Evolutionary conservation across 1,140 invertebrate genomes (phyloP).

Genomic region (Heliconius eleuchia): DNA sequence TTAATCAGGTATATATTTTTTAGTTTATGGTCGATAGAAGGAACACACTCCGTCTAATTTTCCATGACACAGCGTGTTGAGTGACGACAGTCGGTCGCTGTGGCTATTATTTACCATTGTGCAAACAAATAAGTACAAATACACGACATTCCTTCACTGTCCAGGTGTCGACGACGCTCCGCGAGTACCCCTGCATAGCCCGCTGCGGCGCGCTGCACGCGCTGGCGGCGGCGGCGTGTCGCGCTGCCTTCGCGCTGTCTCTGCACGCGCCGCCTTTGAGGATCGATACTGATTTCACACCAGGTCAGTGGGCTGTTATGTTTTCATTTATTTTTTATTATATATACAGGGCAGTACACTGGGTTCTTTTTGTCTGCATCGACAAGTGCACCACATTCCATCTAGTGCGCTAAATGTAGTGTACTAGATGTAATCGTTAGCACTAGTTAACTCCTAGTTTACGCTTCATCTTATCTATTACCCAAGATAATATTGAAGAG

Average conservation of each 20-base stretch:
- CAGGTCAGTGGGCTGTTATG: conserved; percentile 61
- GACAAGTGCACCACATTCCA: too few relatives aligned
- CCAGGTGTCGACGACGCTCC: conserved; percentile 82
- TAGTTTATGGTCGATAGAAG: too few relatives aligned
- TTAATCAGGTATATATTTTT: conserved; percentile 75
- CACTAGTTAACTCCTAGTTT: too few relatives aligned
- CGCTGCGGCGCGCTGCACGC: conserved; percentile 80
- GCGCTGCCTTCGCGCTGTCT: conserved; percentile 82
- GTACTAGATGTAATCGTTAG: too few relatives aligned
- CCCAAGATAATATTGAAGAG: too few relatives aligned
- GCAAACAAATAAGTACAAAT: too few relatives aligned
- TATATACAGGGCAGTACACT: too few relatives aligned
- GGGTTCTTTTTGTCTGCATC: too few relatives aligned
- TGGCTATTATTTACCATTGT: background rate
- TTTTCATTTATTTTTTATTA: too few relatives aligned
- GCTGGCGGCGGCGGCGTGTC: conserved; percentile 82
- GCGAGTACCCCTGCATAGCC: conserved; percentile 84
- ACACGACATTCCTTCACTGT: background rate
- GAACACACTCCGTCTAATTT: background rate
- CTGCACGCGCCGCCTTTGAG: conserved; percentile 83
- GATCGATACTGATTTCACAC: conserved; percentile 84
- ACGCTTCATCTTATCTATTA: too few relatives aligned
- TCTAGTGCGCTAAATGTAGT: too few relatives aligned
- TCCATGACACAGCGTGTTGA: background rate
- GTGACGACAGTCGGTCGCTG: background rate